Conservation (phyloP, 2,113 vertebrate genomes). For the Parotia lawesii region DNA sequence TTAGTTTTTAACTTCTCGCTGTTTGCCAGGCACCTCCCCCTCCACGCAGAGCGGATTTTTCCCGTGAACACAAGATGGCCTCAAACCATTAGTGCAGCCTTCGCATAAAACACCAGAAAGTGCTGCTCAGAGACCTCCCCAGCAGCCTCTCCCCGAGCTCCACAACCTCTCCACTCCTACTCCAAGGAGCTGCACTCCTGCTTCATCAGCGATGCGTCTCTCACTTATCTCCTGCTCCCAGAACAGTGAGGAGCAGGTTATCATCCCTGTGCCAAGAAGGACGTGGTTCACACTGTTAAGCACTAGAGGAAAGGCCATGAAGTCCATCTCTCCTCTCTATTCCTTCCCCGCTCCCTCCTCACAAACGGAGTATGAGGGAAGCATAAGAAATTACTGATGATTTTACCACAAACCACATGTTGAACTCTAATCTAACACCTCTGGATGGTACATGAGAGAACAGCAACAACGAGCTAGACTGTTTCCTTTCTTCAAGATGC, state of each 20-base stretch:
- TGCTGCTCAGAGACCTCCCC: background rate
- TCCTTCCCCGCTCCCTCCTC: background rate
- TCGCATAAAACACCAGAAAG: background rate
- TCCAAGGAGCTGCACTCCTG: background rate
- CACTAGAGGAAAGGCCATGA: background rate
- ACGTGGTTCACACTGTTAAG: background rate
- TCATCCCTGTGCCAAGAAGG: background rate
- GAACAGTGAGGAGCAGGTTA: background rate
- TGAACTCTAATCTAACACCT: background rate
- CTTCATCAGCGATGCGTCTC: background rate
- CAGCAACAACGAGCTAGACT: accelerated
- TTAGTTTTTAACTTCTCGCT: background rate
- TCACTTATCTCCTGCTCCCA: background rate
- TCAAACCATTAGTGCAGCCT: background rate
- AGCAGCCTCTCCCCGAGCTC: background rate
- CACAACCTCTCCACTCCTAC: background rate
- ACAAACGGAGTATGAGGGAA: background rate
- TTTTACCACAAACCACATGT: accelerated
- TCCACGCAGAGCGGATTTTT: background rate
- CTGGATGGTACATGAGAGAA: background rate
- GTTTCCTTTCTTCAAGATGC: background rate
- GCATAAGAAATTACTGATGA: background rate
- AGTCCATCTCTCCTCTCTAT: background rate
- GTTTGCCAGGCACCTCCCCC: background rate
- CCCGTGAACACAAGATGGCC: constrained; percentile 16